Evolutionary conservation across 2,797 vertebrate genomes (phyloP).

Genomic region (Gastrophryne carolinensis): DNA sequence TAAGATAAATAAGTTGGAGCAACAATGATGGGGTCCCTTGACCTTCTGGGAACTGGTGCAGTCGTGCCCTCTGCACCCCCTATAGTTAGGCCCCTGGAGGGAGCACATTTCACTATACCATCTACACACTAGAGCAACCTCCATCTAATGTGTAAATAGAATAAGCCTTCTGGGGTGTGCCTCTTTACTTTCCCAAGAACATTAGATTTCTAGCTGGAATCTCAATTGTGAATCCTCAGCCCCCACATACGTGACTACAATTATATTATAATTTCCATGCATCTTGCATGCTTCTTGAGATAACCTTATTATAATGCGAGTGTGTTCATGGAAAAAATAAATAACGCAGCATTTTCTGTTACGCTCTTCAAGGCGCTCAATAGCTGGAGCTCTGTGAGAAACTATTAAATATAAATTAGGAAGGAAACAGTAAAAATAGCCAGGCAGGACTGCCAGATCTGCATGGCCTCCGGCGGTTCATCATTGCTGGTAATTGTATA

Average conservation of each 20-base stretch:
- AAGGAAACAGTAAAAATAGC: conserved; percentile 38
- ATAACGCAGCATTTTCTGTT: neutral
- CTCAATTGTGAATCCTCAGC: no score
- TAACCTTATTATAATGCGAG: neutral
- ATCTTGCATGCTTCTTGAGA: neutral
- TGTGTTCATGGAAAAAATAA: neutral
- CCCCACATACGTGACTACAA: neutral
- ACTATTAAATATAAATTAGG: conserved; percentile 35
- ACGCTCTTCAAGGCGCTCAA: neutral
- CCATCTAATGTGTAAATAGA: no score
- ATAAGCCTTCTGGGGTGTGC: no score
- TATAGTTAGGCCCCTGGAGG: no score
- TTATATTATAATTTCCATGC: neutral
- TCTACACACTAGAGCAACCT: no score
- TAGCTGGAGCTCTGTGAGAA: neutral
- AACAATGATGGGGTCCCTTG: no score
- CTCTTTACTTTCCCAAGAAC: no score
- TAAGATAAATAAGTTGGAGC: no score
- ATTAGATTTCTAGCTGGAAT: no score
- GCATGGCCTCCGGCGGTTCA: neutral
- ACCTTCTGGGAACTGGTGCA: no score
- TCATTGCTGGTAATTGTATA: conserved; percentile 14
- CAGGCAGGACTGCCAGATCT: conserved; percentile 3
- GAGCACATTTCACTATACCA: no score
- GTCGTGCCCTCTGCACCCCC: no score